Base-by-base conservation (phyloP, 2,113 vertebrate species). In the Cottus gobio region DNA sequence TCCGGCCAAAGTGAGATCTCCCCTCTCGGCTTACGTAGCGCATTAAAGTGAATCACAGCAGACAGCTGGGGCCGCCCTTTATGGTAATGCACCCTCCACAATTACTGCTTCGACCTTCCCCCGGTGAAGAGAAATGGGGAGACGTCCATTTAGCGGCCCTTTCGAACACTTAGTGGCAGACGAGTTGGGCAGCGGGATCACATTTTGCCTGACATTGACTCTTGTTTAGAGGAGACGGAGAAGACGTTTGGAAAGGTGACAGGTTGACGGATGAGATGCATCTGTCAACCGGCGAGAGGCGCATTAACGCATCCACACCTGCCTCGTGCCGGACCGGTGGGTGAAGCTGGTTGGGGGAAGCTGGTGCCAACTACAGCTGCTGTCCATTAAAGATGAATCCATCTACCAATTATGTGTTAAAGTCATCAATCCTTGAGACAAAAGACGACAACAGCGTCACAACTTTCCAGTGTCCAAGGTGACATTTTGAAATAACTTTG, bases 51-150 rank as follows among this genome's bases (percentile, higher is more conserved):
- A 96, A 96, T 96, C 88, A 93, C 89, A 93, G 94, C 66, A 83
- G 96, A 96, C 95, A 96, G 90, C 83, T 87, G 87, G 80, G 84
- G 88, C 92, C 91, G 93, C 93, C 93, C 93, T 95, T 95, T 95
- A 96, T 96, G 94, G 91, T 95, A 96, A 96, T 95, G 87, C 90
- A 89, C 86, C 90, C 92, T 77, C 26, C 80, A 94, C 94, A 90
- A 95, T 96, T 96, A 95, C 96, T 93, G 95, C 92, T 93, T 87
- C 95, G 94, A 96, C 95, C 96, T 95, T 95, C 94, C 90, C 90
- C 80, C 36, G 54, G 54, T 69, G 66, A 81, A 88, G 87, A 91
- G 94, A 94, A 93, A 93, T 91, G 93, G 93, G 91, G 87, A 95
- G 94, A 91, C 90, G 92, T 94, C 91, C 94, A 92, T 86, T 93